A percentile compares a stretch with the other conserved stretches of the same genome.
phyloP scores from a whole-genome alignment of 1,140 invertebrate genomes.

The Ditylenchus dipsaci region DNA sequence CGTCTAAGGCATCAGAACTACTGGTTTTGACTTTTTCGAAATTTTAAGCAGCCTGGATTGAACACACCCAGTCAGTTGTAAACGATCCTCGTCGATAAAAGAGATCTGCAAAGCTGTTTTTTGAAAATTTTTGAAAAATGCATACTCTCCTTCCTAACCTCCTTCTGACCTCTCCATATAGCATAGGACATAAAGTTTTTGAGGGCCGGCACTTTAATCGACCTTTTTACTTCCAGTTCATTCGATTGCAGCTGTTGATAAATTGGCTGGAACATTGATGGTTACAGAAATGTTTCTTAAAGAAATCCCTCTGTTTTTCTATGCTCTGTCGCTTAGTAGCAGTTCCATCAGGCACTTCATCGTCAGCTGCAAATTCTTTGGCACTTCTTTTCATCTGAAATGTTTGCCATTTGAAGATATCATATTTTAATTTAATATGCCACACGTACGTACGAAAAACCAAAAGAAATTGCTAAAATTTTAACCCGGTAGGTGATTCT shows the following conservation, averaged over 20 bases:
- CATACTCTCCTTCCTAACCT: background rate
- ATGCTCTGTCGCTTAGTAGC: too few species aligned
- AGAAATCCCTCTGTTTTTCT: background rate
- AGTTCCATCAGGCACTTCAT: too few species aligned
- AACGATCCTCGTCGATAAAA: background rate
- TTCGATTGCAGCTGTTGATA: background rate
- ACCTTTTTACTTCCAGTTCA: background rate
- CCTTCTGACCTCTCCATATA: background rate
- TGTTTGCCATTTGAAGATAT: too few species aligned
- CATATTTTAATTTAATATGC: too few species aligned
- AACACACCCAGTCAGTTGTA: background rate
- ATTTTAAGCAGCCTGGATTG: background rate
- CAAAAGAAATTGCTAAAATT: too few species aligned
- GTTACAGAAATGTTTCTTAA: background rate
- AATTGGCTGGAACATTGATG: background rate
- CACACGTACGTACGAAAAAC: too few species aligned
- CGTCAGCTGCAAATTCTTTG: too few species aligned
- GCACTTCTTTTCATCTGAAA: too few species aligned
- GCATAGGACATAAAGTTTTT: conserved; percentile 1
- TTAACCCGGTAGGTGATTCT: too few species aligned
- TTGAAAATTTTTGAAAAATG: background rate
- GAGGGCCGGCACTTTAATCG: background rate
- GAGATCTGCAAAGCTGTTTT: background rate
- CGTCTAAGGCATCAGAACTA: background rate
- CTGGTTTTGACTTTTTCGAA: background rate